These are phyloP conservation scores for Chironex yamaguchii DNA, from an alignment of 30 jellyfish, hydroid and myxozoan genomes.

Conservation along the genomic window DNA sequence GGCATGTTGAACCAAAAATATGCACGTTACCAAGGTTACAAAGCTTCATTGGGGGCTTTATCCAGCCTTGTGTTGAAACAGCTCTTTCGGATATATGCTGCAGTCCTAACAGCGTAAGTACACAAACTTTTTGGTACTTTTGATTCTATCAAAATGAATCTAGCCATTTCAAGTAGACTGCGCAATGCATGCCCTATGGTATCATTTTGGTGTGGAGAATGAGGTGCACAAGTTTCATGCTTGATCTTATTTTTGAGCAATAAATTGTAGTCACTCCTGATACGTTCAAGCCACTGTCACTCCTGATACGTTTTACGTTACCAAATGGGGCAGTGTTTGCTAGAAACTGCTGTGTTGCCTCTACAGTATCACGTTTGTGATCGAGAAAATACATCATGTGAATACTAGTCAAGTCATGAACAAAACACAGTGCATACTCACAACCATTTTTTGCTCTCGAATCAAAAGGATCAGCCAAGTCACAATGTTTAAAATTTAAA, in stretches of 20 bases:
- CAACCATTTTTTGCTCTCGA: constrained; percentile 24
- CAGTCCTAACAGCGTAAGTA: constrained; percentile 65
- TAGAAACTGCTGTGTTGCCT: constrained; percentile 14
- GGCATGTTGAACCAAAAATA: constrained; percentile 47
- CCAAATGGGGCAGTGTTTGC: constrained; percentile 55
- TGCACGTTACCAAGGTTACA: constrained; percentile 15
- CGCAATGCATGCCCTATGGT: constrained; percentile 5
- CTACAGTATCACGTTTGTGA: constrained; percentile 3
- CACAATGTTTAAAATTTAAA: constrained; percentile 1
- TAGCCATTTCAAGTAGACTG: constrained; percentile 11
- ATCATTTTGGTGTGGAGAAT: constrained; percentile 48
- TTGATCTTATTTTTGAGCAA: background rate
- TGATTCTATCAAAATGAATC: constrained; percentile 40
- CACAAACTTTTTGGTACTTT: constrained; percentile 55
- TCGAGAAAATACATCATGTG: background rate
- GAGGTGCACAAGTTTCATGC: constrained; percentile 12
- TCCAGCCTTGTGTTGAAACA: constrained; percentile 5
- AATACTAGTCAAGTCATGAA: constrained; percentile 6
- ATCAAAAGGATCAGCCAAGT: constrained; percentile 45
- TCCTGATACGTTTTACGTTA: constrained; percentile 18
- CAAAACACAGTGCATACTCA: constrained; percentile 1
- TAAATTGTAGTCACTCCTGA: background rate
- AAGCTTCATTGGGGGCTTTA: constrained; percentile 13
- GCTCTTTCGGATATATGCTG: constrained; percentile 53
- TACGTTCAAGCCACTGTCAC: constrained; percentile 15